These are phyloP conservation scores for Bufo gargarizans DNA, from an alignment of 2,113 vertebrate species.

Conservation along the genomic window DNA sequence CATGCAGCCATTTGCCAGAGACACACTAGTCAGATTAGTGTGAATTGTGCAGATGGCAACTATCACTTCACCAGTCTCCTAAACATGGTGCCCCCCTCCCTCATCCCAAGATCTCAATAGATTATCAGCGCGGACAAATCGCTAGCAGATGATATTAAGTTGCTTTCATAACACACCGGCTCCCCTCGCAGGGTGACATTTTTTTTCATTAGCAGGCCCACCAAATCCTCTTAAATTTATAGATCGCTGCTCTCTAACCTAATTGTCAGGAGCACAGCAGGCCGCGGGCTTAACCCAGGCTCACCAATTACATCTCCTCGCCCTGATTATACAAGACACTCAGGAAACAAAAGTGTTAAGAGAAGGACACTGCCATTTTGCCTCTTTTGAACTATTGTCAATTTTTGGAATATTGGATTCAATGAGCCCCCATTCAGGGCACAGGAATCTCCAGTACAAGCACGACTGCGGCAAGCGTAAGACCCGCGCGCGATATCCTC, in stretches of 20 bases:
- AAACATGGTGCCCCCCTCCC: slow-evolving; percentile 67
- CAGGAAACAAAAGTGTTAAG: slow-evolving; percentile 79
- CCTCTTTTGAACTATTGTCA: slow-evolving; percentile 79
- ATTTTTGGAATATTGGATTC: slow-evolving; percentile 41
- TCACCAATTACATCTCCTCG: slow-evolving; percentile 82
- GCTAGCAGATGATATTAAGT: slow-evolving; percentile 86
- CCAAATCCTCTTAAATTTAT: slow-evolving; percentile 82
- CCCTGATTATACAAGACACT: slow-evolving; percentile 88
- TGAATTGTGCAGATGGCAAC: slow-evolving; percentile 87
- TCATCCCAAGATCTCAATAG: slow-evolving; percentile 74
- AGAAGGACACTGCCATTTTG: slow-evolving; percentile 79
- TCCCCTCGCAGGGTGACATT: slow-evolving; percentile 81
- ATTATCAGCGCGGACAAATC: slow-evolving; percentile 82
- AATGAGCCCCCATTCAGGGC: background rate
- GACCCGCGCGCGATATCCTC: background rate
- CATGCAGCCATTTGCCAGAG: slow-evolving; percentile 73
- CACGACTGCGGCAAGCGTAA: background rate
- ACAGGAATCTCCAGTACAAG: background rate
- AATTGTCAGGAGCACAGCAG: slow-evolving; percentile 79
- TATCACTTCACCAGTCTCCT: slow-evolving; percentile 78
- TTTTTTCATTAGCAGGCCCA: slow-evolving; percentile 78
- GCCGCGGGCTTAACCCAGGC: slow-evolving; percentile 77
- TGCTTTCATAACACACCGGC: slow-evolving; percentile 80
- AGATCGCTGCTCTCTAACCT: slow-evolving; percentile 80
- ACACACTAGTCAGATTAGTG: slow-evolving; percentile 71